Conservation (phyloP, 2,113 vertebrate genomes). For the Dicrurus megarhynchus region DNA sequence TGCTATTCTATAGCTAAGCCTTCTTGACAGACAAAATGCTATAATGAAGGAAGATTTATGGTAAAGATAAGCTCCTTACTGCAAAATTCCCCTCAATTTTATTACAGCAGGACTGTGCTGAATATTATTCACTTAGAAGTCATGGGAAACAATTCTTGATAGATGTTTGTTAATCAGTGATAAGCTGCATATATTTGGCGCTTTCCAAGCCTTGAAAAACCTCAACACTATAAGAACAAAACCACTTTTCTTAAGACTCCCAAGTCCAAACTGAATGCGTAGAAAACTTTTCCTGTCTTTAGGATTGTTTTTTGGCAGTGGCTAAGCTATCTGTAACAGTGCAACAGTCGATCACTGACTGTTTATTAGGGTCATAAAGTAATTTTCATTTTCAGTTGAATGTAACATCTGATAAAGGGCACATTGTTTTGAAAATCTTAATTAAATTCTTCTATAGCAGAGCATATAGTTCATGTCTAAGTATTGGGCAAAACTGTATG, state of each 20-base stretch:
- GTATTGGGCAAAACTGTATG: not conserved
- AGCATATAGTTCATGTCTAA: not conserved
- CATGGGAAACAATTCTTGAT: not conserved
- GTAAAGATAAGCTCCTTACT: conserved; percentile 27
- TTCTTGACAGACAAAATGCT: conserved; percentile 30
- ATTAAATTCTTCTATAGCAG: conserved; percentile 5
- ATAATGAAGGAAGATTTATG: conserved; percentile 40
- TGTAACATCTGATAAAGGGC: not conserved
- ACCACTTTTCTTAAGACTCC: not conserved
- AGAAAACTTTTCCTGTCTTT: not conserved
- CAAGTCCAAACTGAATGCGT: not conserved
- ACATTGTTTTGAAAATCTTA: conserved; percentile 25
- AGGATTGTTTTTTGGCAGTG: not conserved
- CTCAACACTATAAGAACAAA: not conserved
- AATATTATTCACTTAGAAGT: conserved; percentile 11
- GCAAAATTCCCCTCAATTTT: conserved; percentile 11
- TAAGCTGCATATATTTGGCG: not conserved
- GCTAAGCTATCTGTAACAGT: not conserved
- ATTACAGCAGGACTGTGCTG: not conserved
- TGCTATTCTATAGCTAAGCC: conserved; percentile 2
- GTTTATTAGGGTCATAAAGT: conserved; percentile 43
- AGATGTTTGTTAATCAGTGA: conserved; percentile 15
- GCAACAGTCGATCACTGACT: not conserved
- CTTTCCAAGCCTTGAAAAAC: not conserved
- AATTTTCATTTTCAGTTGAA: conserved; percentile 51